Percentiles rank a stretch among this genome's conserved stretches.
Conservation (phyloP, 2,797 vertebrate genomes). For the Simalia tracyae region DNA sequence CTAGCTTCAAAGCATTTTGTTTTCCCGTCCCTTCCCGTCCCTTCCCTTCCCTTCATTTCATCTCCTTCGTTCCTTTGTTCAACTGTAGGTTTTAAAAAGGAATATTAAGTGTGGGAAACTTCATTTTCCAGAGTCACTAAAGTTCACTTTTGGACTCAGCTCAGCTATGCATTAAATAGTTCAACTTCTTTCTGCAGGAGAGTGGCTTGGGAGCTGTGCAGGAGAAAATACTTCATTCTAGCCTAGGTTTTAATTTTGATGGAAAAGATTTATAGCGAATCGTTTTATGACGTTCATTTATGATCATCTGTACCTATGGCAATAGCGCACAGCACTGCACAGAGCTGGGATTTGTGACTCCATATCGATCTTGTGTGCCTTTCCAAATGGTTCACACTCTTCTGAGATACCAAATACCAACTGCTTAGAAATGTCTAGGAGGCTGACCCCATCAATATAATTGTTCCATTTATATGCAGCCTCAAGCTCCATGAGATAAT, state of each 20-base stretch:
- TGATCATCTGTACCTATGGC: too few relatives aligned
- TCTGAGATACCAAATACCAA: background rate
- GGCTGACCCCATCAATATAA: too few relatives aligned
- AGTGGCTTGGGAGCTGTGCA: background rate
- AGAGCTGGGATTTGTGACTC: too few relatives aligned
- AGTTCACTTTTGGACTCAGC: accelerated
- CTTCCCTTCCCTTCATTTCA: too few relatives aligned
- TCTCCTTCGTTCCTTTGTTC: background rate
- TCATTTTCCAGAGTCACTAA: background rate
- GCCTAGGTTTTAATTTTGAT: background rate
- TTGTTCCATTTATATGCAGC: background rate
- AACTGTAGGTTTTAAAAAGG: background rate
- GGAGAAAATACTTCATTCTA: background rate
- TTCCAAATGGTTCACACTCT: background rate
- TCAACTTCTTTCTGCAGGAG: background rate
- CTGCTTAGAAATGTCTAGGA: background rate
- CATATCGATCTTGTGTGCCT: too few relatives aligned
- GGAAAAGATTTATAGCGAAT: background rate
- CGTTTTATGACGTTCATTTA: too few relatives aligned
- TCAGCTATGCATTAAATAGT: background rate
- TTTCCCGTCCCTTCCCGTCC: background rate
- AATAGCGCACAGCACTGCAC: too few relatives aligned
- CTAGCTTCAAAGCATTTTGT: background rate
- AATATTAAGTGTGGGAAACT: background rate
- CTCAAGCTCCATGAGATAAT: too few relatives aligned